phyloP scores from a whole-genome alignment of 2,113 vertebrate species.

The Edolisoma coerulescens region DNA sequence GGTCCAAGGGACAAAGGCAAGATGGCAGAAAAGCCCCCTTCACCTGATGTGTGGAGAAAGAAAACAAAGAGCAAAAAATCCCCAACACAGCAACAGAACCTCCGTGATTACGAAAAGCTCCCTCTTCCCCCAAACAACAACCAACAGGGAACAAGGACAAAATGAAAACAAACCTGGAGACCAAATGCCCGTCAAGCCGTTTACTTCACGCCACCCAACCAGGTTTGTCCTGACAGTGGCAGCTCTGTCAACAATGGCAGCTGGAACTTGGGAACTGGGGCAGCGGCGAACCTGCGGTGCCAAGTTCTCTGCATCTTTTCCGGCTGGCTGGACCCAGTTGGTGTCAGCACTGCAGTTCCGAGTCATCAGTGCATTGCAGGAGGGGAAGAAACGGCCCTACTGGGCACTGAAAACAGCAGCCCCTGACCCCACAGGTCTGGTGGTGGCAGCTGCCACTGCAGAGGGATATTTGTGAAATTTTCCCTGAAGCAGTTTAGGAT shows the following conservation, averaged over 20 bases:
- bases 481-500: background rate
- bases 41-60: background rate
- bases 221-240: background rate
- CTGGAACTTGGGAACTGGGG: background rate
- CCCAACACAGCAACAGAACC: background rate
- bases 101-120: background rate
- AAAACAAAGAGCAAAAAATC: background rate
- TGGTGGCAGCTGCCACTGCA: too few relatives aligned
- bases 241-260: background rate
- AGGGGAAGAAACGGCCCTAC: too few relatives aligned
- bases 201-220: background rate
- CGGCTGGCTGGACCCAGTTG: rapidly evolving
- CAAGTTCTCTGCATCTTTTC: too few relatives aligned
- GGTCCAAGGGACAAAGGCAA: background rate
- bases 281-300: rapidly evolving
- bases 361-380: rapidly evolving
- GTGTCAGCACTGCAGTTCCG: background rate
- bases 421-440: background rate
- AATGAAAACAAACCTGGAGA: background rate
- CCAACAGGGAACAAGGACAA: background rate
- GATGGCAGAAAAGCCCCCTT: background rate
- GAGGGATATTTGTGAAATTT: background rate
- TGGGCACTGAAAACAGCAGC: background rate
- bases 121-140: background rate
- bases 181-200: background rate